These are phyloP conservation scores for Semicossyphus pulcher DNA, from an alignment of 2,113 vertebrate genomes.

Conservation along the genomic window DNA sequence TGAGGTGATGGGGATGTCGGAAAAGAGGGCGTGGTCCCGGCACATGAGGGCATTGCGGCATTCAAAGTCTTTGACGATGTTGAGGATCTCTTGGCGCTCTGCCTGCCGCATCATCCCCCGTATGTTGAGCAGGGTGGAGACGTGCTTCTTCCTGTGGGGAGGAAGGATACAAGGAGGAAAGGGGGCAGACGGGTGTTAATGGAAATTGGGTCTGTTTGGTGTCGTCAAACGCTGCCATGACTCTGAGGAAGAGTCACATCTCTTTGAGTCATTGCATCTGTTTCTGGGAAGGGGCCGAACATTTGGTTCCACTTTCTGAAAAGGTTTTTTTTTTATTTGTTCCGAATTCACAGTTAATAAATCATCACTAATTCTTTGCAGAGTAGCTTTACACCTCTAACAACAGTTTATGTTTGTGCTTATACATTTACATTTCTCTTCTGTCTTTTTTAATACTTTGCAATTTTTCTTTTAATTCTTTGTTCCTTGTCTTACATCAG, in stretches of 20 bases:
- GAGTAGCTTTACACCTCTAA: not conserved
- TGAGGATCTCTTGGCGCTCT: constrained; percentile 89
- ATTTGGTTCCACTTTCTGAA: not conserved
- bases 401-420: no score
- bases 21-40: constrained; percentile 85
- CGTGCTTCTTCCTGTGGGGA: constrained; percentile 86
- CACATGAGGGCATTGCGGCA: constrained; percentile 56
- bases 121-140: constrained; percentile 88
- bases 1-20: constrained; percentile 84
- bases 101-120: constrained; percentile 85
- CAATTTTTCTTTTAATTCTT: no score
- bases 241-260: constrained; percentile 16
- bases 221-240: constrained; percentile 19
- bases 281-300: constrained; percentile 33
- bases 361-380: not conserved
- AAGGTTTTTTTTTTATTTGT: not conserved
- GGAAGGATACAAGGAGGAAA: constrained; percentile 42
- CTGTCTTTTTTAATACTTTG: no score
- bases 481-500: no score
- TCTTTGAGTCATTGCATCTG: constrained; percentile 39
- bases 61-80: constrained; percentile 87
- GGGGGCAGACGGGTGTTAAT: constrained; percentile 31
- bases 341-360: not conserved
- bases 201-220: constrained; percentile 26
- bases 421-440: no score